Evolutionary conservation across 2,888 invertebrate species (phyloP).

Genomic region (Rapana venosa): DNA sequence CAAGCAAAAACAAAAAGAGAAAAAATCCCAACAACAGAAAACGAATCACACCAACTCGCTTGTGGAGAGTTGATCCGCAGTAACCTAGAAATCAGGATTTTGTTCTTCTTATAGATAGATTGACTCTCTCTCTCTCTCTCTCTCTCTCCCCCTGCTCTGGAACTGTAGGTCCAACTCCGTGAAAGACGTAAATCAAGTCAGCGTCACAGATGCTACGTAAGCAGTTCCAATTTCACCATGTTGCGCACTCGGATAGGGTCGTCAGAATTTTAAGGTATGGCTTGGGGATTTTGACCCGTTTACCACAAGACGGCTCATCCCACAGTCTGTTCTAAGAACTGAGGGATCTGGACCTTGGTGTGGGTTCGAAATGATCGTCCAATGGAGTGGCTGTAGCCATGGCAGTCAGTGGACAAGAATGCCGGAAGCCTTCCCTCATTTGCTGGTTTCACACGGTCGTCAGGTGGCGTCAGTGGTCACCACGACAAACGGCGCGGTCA

Average conservation of each 20-base stretch:
- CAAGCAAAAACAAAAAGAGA: too few relatives aligned
- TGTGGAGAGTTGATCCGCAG: too few relatives aligned
- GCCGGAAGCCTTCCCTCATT: neutral
- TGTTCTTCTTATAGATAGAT: too few relatives aligned
- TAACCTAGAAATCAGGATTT: too few relatives aligned
- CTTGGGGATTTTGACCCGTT: neutral
- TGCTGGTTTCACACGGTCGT: neutral
- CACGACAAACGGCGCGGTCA: neutral
- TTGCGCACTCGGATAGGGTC: neutral
- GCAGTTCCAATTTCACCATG: too few relatives aligned
- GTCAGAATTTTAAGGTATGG: neutral
- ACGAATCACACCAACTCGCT: too few relatives aligned
- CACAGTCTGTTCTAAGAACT: neutral
- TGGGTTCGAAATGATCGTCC: neutral
- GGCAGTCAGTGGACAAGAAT: neutral
- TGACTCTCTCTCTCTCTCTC: too few relatives aligned
- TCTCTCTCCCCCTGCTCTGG: too few relatives aligned
- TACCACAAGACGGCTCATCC: neutral
- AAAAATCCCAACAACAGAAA: too few relatives aligned
- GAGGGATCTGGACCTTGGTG: neutral
- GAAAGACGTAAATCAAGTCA: too few relatives aligned
- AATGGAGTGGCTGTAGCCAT: neutral
- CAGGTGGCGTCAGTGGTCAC: neutral
- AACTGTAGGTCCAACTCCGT: too few relatives aligned
- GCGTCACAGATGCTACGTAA: too few relatives aligned